Conservation (phyloP, 2,797 vertebrate species). For the Buphagus erythrorhynchus region DNA sequence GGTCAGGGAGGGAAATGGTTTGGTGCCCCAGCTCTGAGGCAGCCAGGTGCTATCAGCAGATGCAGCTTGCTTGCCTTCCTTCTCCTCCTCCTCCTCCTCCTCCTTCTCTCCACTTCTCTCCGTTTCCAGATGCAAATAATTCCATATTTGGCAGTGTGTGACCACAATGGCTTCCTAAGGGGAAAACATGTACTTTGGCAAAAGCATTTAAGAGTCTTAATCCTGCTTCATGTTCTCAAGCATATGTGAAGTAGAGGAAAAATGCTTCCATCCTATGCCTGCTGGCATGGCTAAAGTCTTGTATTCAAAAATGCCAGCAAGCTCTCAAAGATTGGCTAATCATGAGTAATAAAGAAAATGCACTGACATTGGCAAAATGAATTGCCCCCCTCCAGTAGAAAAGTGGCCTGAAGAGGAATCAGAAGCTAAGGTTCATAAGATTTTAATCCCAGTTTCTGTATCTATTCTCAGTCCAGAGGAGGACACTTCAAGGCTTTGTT, state of each 20-base stretch:
- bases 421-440: background rate
- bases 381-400: background rate
- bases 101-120: background rate
- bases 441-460: background rate
- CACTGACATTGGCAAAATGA: background rate
- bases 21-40: background rate
- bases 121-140: slow-evolving; percentile 4
- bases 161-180: background rate
- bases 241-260: background rate
- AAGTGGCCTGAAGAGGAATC: background rate
- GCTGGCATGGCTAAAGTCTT: background rate
- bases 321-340: background rate
- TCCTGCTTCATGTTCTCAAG: background rate
- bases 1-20: background rate
- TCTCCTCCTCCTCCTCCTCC: background rate
- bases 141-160: background rate
- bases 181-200: background rate
- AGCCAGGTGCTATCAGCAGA: background rate
- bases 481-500: background rate
- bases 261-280: background rate
- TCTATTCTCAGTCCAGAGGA: background rate
- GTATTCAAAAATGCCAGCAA: background rate
- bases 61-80: background rate
- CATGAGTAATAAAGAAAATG: background rate
- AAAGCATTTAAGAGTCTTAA: background rate